Percentiles rank a stretch among this genome's conserved stretches.
These are phyloP conservation scores for Oligia strigilis DNA, from an alignment of 2,888 invertebrate species.

Conservation along the genomic window DNA sequence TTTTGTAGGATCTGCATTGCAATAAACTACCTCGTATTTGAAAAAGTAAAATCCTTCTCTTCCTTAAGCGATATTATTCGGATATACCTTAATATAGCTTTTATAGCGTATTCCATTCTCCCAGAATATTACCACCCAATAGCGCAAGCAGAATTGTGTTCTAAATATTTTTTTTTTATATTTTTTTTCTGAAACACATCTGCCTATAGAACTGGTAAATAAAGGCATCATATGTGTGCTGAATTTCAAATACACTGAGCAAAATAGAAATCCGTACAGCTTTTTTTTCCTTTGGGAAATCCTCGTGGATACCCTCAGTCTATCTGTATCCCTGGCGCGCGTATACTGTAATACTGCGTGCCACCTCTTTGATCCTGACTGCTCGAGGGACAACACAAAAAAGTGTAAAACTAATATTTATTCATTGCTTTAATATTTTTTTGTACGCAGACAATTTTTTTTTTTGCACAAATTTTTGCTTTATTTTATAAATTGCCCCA, in stretches of 20 bases:
- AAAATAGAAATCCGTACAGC: not conserved
- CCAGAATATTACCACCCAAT: not conserved
- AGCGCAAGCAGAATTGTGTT: not conserved
- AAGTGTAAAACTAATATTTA: too few species aligned
- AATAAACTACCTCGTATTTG: not conserved
- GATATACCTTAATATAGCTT: conserved; percentile 52
- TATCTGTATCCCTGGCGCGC: too few species aligned
- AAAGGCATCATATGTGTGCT: conserved; percentile 13
- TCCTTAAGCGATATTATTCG: conserved; percentile 51
- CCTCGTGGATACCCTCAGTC: too few species aligned
- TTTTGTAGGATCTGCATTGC: conserved; percentile 29
- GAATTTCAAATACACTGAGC: conserved; percentile 9
- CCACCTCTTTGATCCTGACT: too few species aligned
- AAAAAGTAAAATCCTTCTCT: conserved; percentile 15
- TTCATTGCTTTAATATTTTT: too few species aligned
- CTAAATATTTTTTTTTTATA: too few species aligned
- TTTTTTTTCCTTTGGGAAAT: too few species aligned
- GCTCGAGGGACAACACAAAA: too few species aligned
- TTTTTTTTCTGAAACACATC: conserved; percentile 1
- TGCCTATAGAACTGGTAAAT: conserved; percentile 7
- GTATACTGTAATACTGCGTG: too few species aligned
- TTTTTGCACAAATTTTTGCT: not conserved
- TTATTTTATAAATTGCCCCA: not conserved
- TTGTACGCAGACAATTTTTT: not conserved
- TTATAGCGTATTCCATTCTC: not conserved